Evolutionary conservation across 1,140 invertebrate species (phyloP).

Genomic region (Neoseiulus cucumeris): DNA sequence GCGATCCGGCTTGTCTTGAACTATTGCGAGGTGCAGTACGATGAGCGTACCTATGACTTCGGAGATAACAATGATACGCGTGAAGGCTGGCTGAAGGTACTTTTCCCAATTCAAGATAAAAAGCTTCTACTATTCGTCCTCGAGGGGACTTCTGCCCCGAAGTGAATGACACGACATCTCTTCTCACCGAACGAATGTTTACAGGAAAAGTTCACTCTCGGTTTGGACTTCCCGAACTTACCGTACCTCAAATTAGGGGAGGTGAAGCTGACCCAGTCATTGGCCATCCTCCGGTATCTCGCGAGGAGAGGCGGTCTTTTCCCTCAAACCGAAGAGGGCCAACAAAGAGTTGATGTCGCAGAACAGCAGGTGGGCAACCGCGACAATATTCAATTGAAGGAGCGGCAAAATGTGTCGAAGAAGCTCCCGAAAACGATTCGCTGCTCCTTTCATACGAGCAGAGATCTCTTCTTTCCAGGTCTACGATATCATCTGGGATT

Average conservation of each 20-base stretch:
- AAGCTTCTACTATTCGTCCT: too few relatives aligned
- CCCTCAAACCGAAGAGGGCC: conserved; percentile 29
- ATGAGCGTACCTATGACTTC: conserved; percentile 33
- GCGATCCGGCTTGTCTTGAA: conserved; percentile 46
- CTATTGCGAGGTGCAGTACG: conserved; percentile 44
- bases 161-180: too few relatives aligned
- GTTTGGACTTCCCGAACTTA: conserved; percentile 27
- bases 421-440: background rate
- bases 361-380: conserved; percentile 25
- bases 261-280: conserved; percentile 17
- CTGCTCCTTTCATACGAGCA: too few relatives aligned
- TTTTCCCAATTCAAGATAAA: background rate
- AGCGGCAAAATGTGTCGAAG: background rate
- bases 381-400: background rate
- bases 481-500: background rate
- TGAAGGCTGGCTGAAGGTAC: conserved; percentile 20
- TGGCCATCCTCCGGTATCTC: background rate
- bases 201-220: conserved; percentile 22
- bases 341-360: conserved; percentile 28
- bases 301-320: conserved; percentile 14
- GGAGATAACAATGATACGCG: conserved; percentile 19
- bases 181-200: background rate
- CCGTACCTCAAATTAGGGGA: conserved; percentile 21
- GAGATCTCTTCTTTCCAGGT: background rate
- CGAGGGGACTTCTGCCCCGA: too few relatives aligned